Evolutionary conservation across 2,113 vertebrate species (phyloP).

Genomic region (Psilopsiagon aurifrons): DNA sequence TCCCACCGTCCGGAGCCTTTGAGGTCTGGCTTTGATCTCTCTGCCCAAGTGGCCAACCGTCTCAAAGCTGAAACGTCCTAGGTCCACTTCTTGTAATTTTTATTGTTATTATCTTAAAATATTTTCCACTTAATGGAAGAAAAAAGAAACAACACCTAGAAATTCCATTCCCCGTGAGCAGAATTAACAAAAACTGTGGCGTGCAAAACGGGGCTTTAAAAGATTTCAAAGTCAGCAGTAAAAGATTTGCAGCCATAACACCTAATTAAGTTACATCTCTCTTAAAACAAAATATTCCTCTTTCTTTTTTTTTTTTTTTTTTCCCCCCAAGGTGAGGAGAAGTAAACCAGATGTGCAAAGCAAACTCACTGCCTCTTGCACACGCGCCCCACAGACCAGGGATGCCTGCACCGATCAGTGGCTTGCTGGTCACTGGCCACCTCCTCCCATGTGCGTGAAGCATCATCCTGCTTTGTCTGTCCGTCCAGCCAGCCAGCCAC

Average conservation of each 20-base stretch:
- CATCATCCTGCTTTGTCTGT: background rate
- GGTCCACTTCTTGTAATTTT: background rate
- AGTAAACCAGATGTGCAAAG: conserved; percentile 61
- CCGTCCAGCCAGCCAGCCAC: fast-evolving
- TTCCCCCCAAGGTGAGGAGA: background rate
- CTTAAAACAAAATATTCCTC: conserved; percentile 57
- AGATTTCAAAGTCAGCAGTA: conserved; percentile 57
- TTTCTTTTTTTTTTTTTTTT: background rate
- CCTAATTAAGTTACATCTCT: conserved; percentile 69
- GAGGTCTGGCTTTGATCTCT: background rate
- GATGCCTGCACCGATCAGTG: background rate
- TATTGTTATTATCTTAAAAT: conserved; percentile 29
- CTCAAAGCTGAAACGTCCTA: background rate
- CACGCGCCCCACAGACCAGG: fast-evolving
- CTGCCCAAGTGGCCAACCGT: background rate
- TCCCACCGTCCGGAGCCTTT: background rate
- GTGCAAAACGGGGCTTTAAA: background rate
- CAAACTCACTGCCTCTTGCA: background rate
- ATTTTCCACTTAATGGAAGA: background rate
- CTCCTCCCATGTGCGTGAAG: fast-evolving
- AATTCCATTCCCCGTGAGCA: background rate
- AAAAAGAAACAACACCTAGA: background rate
- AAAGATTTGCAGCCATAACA: conserved; percentile 64
- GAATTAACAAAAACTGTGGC: background rate
- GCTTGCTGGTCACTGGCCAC: background rate